These are phyloP conservation scores for Mesocentrotus franciscanus DNA, from an alignment of 53 echinoderm and acorn worm genomes.

Conservation along the genomic window DNA sequence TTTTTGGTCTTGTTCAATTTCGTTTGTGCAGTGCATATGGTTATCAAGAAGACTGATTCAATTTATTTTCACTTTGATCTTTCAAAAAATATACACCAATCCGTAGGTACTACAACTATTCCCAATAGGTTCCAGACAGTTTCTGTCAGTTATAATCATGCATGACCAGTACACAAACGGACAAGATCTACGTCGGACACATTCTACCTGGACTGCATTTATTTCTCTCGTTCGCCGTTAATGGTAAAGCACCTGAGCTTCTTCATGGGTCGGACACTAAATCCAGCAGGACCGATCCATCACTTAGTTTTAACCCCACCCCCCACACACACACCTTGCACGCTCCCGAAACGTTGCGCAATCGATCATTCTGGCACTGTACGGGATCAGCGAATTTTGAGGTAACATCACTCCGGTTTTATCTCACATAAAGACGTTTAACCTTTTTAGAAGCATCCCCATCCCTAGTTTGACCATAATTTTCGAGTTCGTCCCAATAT, in stretches of 20 bases:
- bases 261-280: not conserved
- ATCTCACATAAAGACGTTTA: not conserved
- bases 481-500: too few relatives aligned
- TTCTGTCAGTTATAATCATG: too few relatives aligned
- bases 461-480: too few relatives aligned
- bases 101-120: too few relatives aligned
- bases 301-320: not conserved
- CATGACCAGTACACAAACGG: not conserved
- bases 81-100: too few relatives aligned
- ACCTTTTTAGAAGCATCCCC: too few relatives aligned
- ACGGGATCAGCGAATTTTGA: not conserved
- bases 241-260: conserved; percentile 13
- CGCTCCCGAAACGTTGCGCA: not conserved
- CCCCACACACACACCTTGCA: not conserved
- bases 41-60: too few relatives aligned
- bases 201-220: not conserved
- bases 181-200: not conserved
- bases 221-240: not conserved
- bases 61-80: too few relatives aligned
- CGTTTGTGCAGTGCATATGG: too few relatives aligned
- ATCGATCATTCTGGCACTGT: conserved; percentile 15
- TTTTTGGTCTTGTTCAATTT: too few relatives aligned
- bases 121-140: too few relatives aligned
- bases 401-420: not conserved
- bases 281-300: not conserved